Conservation (phyloP, 2,888 invertebrate genomes). For the Prostheceraeus crozeri region DNA sequence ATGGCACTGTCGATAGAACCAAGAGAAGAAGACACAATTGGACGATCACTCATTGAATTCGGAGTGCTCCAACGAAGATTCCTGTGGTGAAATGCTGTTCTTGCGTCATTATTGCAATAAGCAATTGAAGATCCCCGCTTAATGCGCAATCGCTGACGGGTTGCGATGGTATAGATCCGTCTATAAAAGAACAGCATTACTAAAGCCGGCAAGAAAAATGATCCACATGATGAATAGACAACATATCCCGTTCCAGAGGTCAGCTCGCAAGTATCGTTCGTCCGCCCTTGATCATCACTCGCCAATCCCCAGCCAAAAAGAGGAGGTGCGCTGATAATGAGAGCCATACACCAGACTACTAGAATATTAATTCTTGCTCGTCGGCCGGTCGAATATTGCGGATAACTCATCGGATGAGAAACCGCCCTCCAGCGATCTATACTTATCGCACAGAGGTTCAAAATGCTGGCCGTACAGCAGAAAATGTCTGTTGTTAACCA, state of each 20-base stretch:
- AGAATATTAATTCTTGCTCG: constrained; percentile 31
- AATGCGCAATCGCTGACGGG: constrained; percentile 30
- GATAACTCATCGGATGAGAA: constrained; percentile 38
- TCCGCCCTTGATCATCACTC: too few species aligned
- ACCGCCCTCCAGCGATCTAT: constrained; percentile 39
- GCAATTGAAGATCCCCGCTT: constrained; percentile 32
- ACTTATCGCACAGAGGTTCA: constrained; percentile 39
- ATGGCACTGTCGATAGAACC: constrained; percentile 2
- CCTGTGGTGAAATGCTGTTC: too few species aligned
- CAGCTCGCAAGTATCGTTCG: constrained; percentile 41
- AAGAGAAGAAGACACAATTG: too few species aligned
- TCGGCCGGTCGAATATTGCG: constrained; percentile 36
- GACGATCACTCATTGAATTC: too few species aligned
- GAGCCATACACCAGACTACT: constrained; percentile 35
- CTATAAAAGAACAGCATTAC: constrained; percentile 45
- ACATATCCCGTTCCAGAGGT: constrained; percentile 43
- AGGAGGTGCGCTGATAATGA: constrained; percentile 37
- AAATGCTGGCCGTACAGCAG: constrained; percentile 40
- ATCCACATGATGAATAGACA: constrained; percentile 44
- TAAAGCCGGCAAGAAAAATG: constrained; percentile 44
- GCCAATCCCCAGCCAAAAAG: constrained; percentile 43
- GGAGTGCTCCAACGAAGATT: constrained; percentile 14
- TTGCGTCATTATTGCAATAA: constrained; percentile 1
- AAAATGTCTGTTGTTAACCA: constrained; percentile 38
- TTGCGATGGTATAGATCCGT: constrained; percentile 43